A percentile compares a stretch with the other conserved stretches of the same genome.
Conservation (phyloP, 2,888 invertebrate species). For the Argyresthia goedartella region DNA sequence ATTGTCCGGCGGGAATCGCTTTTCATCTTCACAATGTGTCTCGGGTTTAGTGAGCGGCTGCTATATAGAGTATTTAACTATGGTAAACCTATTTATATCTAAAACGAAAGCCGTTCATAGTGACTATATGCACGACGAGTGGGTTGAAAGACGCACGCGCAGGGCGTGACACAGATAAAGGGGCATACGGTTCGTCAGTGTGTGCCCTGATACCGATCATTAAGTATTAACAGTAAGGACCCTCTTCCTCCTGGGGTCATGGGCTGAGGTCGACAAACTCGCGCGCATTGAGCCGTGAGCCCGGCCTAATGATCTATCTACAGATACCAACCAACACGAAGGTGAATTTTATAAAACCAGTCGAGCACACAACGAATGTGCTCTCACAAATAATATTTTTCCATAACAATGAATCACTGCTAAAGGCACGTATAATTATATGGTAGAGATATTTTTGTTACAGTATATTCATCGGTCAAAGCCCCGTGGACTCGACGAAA, state of each 20-base stretch:
- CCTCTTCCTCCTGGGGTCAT: slow-evolving; percentile 51
- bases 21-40: no score
- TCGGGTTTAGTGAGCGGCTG: not conserved
- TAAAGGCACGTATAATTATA: not conserved
- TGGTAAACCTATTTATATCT: not conserved
- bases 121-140: slow-evolving; percentile 22
- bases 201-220: slow-evolving; percentile 33
- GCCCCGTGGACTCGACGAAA: no score
- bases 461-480: no score
- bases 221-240: slow-evolving; percentile 48
- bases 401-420: not conserved
- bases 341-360: not conserved
- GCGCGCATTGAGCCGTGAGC: slow-evolving; percentile 40
- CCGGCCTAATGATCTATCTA: slow-evolving; percentile 13
- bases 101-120: slow-evolving; percentile 12
- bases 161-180: slow-evolving; percentile 54
- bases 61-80: not conserved
- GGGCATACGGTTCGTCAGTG: slow-evolving; percentile 33
- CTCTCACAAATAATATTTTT: not conserved
- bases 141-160: slow-evolving; percentile 24
- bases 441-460: no score
- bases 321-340: no score
- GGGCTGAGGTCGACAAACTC: slow-evolving; percentile 51
- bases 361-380: not conserved
- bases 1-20: not conserved